These are phyloP conservation scores for Micronycteris hirsuta DNA, from an alignment of 2,113 vertebrate species.

Conservation along the genomic window DNA sequence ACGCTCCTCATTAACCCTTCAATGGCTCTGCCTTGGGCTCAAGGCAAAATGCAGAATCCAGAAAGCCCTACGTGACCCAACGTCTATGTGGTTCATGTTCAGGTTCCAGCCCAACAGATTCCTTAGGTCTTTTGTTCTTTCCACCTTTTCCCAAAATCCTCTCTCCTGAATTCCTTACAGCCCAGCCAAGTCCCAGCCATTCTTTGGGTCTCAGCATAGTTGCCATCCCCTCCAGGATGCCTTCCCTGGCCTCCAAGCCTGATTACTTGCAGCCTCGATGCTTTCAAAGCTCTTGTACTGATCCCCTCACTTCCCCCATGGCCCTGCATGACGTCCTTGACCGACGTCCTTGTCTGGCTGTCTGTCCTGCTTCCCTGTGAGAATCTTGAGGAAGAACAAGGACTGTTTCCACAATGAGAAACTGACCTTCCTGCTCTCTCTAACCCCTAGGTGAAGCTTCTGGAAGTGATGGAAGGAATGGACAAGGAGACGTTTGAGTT, in stretches of 20 bases:
- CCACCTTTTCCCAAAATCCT: not conserved
- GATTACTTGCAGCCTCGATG: not conserved
- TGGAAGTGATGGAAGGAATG: constrained; percentile 97
- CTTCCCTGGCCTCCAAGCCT: not conserved
- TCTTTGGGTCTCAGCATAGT: not conserved
- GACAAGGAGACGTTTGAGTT: constrained; percentile 96
- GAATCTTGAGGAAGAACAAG: not conserved
- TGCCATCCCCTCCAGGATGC: not conserved
- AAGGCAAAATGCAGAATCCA: not conserved
- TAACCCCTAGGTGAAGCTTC: constrained; percentile 89
- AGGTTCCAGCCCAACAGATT: not conserved
- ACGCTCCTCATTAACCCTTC: not conserved
- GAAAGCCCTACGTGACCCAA: not conserved
- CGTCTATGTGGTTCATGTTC: not conserved
- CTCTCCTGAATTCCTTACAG: not conserved
- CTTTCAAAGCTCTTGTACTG: not conserved
- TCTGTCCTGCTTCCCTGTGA: fast-evolving
- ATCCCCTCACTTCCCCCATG: not conserved
- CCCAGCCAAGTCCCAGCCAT: not conserved
- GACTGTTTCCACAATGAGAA: not conserved
- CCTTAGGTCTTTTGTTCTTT: constrained; percentile 6
- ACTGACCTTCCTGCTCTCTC: not conserved
- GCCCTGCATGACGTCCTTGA: not conserved
- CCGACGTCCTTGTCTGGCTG: fast-evolving
- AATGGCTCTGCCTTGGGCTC: not conserved